Evolutionary conservation across 1,140 invertebrate genomes (phyloP).

Genomic region (Ctenoplectra terminalis): DNA sequence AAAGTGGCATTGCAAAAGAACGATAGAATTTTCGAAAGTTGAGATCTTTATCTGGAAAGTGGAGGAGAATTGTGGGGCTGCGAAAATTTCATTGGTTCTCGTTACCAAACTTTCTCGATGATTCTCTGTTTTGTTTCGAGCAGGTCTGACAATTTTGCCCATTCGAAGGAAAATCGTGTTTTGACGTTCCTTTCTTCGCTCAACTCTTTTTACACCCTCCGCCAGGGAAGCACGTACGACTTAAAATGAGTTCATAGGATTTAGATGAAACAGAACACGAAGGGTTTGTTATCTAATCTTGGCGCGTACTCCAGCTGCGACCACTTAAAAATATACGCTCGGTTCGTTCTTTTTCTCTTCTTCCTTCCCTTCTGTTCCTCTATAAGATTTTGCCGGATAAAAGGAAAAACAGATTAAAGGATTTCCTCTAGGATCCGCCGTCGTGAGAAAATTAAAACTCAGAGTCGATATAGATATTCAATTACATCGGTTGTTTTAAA

Average conservation of each 20-base stretch:
- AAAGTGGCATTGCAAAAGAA: slow-evolving; percentile 8
- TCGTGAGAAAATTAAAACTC: slow-evolving; percentile 5
- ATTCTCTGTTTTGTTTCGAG: too few species aligned
- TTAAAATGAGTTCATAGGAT: slow-evolving; percentile 33
- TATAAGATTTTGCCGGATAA: background rate
- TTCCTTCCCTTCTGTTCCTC: background rate
- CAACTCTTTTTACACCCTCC: too few species aligned
- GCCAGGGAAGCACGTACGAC: too few species aligned
- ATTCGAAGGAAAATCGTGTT: too few species aligned
- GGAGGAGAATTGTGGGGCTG: background rate
- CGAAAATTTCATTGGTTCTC: background rate
- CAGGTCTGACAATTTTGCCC: too few species aligned
- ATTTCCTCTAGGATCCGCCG: background rate
- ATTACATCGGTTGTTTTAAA: background rate
- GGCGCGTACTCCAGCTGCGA: slow-evolving; percentile 60
- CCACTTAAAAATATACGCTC: slow-evolving; percentile 62
- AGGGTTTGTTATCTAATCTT: slow-evolving; percentile 66
- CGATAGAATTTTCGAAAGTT: slow-evolving; percentile 31
- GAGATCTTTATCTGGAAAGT: slow-evolving; percentile 22
- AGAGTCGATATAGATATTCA: background rate
- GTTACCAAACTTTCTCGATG: too few species aligned
- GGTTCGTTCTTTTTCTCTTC: slow-evolving; percentile 22
- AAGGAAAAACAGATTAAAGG: slow-evolving; percentile 22
- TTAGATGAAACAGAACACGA: slow-evolving; percentile 23
- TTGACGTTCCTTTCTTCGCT: too few species aligned